phyloP scores from a whole-genome alignment of 1,140 invertebrate species.

The Drosophila bocqueti region DNA sequence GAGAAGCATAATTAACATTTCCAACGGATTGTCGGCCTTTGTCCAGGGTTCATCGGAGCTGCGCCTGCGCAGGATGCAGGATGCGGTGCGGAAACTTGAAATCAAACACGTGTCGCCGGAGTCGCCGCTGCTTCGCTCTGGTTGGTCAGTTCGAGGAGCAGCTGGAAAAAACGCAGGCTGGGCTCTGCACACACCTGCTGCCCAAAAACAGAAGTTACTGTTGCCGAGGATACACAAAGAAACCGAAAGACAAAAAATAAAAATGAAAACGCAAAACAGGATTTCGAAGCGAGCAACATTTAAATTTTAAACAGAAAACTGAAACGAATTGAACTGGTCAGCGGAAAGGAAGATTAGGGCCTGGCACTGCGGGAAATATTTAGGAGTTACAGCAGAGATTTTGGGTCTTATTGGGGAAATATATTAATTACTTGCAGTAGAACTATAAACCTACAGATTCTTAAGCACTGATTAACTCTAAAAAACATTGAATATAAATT shows the following conservation, averaged over 20 bases:
- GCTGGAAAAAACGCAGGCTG: slow-evolving; percentile 50
- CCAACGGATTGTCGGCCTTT: slow-evolving; percentile 49
- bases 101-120: slow-evolving; percentile 77
- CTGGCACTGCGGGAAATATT: slow-evolving; percentile 16
- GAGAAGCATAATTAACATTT: slow-evolving; percentile 75
- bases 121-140: slow-evolving; percentile 58
- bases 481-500: too few species aligned
- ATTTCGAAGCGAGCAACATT: slow-evolving; percentile 65
- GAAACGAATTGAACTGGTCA: slow-evolving; percentile 17
- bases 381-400: neutral
- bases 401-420: neutral
- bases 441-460: neutral
- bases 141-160: slow-evolving; percentile 66
- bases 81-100: slow-evolving; percentile 75
- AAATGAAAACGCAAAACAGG: slow-evolving; percentile 56
- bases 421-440: neutral
- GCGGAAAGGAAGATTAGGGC: neutral
- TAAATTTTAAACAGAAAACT: slow-evolving; percentile 64
- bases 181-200: slow-evolving; percentile 66
- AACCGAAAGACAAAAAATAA: neutral
- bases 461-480: neutral
- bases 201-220: slow-evolving; percentile 74
- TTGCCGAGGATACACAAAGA: slow-evolving; percentile 45
- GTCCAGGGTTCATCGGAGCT: slow-evolving; percentile 24
- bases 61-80: slow-evolving; percentile 66